These are phyloP conservation scores for Pantherophis guttatus DNA, from an alignment of 2,113 vertebrate genomes.

Conservation along the genomic window DNA sequence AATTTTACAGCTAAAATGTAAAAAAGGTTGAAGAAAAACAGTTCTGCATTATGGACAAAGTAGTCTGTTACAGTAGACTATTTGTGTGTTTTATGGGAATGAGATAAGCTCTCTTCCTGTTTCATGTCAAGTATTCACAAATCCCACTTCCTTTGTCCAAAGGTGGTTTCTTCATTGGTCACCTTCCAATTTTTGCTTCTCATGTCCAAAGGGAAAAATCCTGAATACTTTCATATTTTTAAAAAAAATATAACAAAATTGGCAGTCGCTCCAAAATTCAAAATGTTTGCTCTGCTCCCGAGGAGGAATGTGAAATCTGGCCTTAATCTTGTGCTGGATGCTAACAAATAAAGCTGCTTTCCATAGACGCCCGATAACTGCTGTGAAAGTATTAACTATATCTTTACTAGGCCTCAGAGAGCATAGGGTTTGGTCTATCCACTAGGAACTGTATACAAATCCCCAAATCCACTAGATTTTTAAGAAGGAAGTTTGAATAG, in stretches of 20 bases:
- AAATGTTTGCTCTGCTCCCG: conserved; percentile 19
- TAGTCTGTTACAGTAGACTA: neutral
- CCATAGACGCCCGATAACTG: neutral
- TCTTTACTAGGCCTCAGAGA: neutral
- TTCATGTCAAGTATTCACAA: conserved; percentile 22
- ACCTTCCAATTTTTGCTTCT: conserved; percentile 11
- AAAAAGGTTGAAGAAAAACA: conserved; percentile 15
- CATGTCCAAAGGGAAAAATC: neutral
- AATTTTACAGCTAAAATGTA: conserved; percentile 9
- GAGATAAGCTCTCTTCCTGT: conserved; percentile 36
- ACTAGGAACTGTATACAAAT: neutral
- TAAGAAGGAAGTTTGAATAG: neutral
- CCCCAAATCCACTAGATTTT: neutral
- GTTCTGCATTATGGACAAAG: conserved; percentile 5
- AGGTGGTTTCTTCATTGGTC: conserved; percentile 11
- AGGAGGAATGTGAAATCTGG: conserved; percentile 8
- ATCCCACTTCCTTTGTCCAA: conserved; percentile 25
- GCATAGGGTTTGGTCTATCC: neutral
- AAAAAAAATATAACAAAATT: neutral
- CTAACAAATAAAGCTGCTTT: neutral
- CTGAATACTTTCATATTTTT: conserved; percentile 7
- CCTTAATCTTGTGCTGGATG: neutral
- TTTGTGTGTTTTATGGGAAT: conserved; percentile 9
- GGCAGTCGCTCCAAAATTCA: conserved; percentile 1
- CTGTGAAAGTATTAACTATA: neutral